phyloP scores from a whole-genome alignment of 2,888 invertebrate species.

The Glaucopsyche alexis region DNA sequence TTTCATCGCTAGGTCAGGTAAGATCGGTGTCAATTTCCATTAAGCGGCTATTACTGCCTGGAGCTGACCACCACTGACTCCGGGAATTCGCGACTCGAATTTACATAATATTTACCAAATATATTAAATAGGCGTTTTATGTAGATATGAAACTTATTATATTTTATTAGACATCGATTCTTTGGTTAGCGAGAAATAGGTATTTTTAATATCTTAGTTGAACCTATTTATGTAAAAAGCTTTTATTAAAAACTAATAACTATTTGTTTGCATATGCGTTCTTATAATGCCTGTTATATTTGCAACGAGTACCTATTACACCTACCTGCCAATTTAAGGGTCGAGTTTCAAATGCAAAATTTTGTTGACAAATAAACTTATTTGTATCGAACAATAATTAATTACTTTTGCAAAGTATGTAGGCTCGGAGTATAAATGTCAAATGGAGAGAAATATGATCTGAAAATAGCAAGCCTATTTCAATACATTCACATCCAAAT shows the following conservation, averaged over 20 bases:
- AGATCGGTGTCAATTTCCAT: constrained; percentile 72
- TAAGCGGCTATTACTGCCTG: constrained; percentile 67
- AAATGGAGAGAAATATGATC: neutral
- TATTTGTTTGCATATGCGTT: too few relatives aligned
- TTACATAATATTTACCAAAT: neutral
- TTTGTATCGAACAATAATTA: neutral
- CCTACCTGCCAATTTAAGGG: too few relatives aligned
- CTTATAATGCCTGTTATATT: too few relatives aligned
- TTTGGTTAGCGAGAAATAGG: neutral
- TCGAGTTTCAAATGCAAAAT: too few relatives aligned
- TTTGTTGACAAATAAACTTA: neutral
- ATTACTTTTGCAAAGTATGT: neutral
- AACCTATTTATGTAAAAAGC: too few relatives aligned
- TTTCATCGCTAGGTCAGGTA: constrained; percentile 55
- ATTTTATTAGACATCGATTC: neutral
- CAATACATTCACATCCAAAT: constrained; percentile 11
- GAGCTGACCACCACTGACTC: constrained; percentile 51
- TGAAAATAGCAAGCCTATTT: constrained; percentile 1
- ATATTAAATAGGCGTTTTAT: neutral
- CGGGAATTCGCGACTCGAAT: constrained; percentile 17
- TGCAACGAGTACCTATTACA: too few relatives aligned
- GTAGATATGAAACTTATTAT: neutral
- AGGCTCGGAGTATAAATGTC: neutral
- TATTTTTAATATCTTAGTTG: too few relatives aligned
- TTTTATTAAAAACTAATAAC: neutral